phyloP scores from a whole-genome alignment of 2,113 vertebrate species.

The Scomber scombrus region DNA sequence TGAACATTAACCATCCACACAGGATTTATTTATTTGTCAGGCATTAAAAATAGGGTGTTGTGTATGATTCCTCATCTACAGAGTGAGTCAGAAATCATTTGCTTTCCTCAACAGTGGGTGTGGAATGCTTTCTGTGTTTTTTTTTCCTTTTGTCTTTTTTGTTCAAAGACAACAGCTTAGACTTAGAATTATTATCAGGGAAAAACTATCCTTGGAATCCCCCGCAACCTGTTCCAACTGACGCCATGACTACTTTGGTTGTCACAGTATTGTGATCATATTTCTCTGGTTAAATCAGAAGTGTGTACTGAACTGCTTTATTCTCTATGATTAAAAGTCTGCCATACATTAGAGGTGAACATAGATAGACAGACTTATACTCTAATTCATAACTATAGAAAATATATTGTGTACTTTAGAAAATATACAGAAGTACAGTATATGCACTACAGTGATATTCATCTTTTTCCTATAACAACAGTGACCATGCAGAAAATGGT shows the following conservation, averaged over 20 bases:
- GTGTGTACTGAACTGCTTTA: not conserved
- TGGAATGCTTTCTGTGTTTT: conserved; percentile 52
- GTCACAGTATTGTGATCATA: conserved; percentile 68
- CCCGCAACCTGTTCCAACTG: conserved; percentile 85
- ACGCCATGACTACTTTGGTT: conserved; percentile 49
- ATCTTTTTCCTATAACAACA: too few relatives aligned
- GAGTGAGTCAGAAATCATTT: conserved; percentile 54
- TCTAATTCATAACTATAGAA: too few relatives aligned
- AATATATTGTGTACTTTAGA: not conserved
- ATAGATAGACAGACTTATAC: not conserved
- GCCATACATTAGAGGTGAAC: not conserved
- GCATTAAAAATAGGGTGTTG: not conserved
- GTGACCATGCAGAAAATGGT: not conserved
- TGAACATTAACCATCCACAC: not conserved
- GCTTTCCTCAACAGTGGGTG: conserved; percentile 59
- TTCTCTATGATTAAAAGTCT: not conserved
- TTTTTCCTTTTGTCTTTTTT: conserved; percentile 41
- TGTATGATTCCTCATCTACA: not conserved
- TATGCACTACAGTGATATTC: too few relatives aligned
- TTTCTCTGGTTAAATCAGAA: conserved; percentile 75
- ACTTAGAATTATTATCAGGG: conserved; percentile 81
- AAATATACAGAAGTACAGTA: not conserved
- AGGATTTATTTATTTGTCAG: not conserved
- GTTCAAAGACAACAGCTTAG: conserved; percentile 70
- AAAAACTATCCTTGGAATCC: conserved; percentile 86